Evolutionary conservation across 2,797 vertebrate species (phyloP).

Genomic region (Lemur catta): DNA sequence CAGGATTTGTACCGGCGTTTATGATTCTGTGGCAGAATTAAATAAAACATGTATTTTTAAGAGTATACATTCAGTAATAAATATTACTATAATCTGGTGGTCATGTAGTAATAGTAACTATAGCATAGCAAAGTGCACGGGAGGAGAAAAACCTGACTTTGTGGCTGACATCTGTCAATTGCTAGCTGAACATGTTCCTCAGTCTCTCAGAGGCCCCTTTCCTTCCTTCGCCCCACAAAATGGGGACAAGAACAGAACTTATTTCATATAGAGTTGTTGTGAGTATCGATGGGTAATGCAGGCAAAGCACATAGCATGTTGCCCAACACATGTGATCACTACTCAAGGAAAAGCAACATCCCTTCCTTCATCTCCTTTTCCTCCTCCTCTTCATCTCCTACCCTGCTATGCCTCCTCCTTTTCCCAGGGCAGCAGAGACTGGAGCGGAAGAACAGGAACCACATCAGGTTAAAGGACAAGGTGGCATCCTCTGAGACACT

Average conservation of each 20-base stretch:
- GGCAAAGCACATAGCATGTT: not conserved
- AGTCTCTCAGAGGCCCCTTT: not conserved
- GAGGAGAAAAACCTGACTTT: not conserved
- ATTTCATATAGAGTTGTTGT: not conserved
- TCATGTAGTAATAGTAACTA: not conserved
- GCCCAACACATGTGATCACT: not conserved
- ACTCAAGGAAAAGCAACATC: not conserved
- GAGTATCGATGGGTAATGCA: not conserved
- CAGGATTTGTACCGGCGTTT: not conserved
- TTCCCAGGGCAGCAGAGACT: not conserved
- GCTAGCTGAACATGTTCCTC: not conserved
- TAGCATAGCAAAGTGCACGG: not conserved
- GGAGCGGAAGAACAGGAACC: too few relatives aligned
- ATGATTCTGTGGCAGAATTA: not conserved
- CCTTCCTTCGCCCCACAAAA: not conserved
- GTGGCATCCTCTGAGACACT: not conserved
- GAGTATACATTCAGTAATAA: not conserved
- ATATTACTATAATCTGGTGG: not conserved
- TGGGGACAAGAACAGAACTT: too few relatives aligned
- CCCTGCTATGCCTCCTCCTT: accelerated
- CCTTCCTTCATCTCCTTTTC: not conserved
- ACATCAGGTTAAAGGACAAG: not conserved
- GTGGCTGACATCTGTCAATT: not conserved
- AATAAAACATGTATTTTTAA: not conserved
- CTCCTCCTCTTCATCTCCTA: not conserved